phyloP scores from a whole-genome alignment of 2,888 invertebrate species.

The Oegoconia quadripuncta region DNA sequence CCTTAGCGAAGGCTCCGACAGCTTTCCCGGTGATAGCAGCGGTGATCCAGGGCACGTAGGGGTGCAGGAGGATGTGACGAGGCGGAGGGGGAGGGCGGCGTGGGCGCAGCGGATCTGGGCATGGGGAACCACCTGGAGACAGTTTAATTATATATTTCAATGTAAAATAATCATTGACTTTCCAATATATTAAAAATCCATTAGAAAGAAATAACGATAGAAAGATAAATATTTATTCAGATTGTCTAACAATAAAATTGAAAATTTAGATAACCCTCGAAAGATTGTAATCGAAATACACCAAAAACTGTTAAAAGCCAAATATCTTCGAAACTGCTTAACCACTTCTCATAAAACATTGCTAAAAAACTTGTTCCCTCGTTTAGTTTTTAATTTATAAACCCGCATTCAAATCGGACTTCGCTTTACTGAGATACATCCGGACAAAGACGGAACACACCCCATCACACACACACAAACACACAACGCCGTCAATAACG shows the following conservation, averaged over 20 bases:
- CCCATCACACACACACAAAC: too few relatives aligned
- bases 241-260: neutral
- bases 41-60: conserved; percentile 67
- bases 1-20: conserved; percentile 48
- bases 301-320: too few relatives aligned
- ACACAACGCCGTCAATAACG: too few relatives aligned
- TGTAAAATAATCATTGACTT: neutral
- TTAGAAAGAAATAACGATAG: neutral
- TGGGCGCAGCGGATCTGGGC: conserved; percentile 53
- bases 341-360: too few relatives aligned
- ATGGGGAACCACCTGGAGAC: conserved; percentile 46
- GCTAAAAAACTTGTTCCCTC: too few relatives aligned
- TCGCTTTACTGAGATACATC: too few relatives aligned
- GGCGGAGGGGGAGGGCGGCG: conserved; percentile 44
- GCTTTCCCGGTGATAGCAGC: conserved; percentile 58
- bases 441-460: too few relatives aligned
- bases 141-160: neutral
- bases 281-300: too few relatives aligned
- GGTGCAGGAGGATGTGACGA: conserved; percentile 47
- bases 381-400: too few relatives aligned
- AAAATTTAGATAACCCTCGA: too few relatives aligned
- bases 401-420: too few relatives aligned
- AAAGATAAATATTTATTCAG: neutral
- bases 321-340: too few relatives aligned
- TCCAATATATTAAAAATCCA: neutral